Base-by-base conservation (phyloP, 1,140 invertebrate species). In the Sweltsa coloradensis region DNA sequence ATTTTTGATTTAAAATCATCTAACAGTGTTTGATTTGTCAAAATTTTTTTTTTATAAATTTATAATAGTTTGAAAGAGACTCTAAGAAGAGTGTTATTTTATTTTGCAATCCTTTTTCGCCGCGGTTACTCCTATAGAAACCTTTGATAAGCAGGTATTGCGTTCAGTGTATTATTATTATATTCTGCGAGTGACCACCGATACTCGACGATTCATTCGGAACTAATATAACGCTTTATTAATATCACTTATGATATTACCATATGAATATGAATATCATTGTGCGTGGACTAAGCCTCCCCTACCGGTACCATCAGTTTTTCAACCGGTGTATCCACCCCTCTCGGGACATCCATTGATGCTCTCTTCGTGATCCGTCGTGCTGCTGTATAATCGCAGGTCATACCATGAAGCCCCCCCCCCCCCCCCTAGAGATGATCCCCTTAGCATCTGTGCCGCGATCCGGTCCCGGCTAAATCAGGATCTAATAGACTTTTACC, bases 381-480 rank as follows among this genome's bases (percentile, higher is more conserved):
- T 16, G 9, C 11, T 0, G 16, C 3, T 19, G 16, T 9, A 13
- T 0, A 1, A 6, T 1, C 37, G 19, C 37, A 22, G 7, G 3
- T 2, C 13, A 3, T 11, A 13, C 24, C 16, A 5, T 13, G 9
- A 19, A 40, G 13, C 37, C n/a, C n/a, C n/a, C n/a, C n/a, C 37
- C 37, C 37, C 24, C 37, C 2, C 21, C 24, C n/a, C n/a, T n/a
- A n/a, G n/a, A n/a, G n/a, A n/a, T n/a, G n/a, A n/a, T n/a, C n/a
- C n/a, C n/a, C n/a, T n/a, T n/a, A n/a, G n/a, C n/a, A n/a, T n/a
- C n/a, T n/a, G n/a, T n/a, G n/a, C 37, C 24, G 37, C 24, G 37
- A 40, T 40, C 19, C 24, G 37, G 24, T 40, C 37, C 37, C 13
- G 37, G 24, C 1, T 40, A 40, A 40, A 40, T 40, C 37, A 40